A percentile compares a stretch with the other conserved stretches of the same genome.
Conservation (phyloP, 2,797 vertebrate species). For the Centroberyx gerrardi region DNA sequence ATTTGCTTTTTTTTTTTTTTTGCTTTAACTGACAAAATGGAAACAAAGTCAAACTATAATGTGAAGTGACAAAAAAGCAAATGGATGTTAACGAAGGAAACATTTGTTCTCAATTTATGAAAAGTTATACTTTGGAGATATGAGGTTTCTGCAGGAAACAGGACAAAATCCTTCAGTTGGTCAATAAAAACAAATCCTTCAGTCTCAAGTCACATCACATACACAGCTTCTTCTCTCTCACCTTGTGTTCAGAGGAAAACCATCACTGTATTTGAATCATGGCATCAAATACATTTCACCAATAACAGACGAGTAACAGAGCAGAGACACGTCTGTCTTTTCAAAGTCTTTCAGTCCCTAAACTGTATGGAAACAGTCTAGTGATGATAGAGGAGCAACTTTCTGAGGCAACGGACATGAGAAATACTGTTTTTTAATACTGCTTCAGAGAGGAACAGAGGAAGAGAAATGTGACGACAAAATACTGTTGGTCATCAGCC, state of each 20-base stretch:
- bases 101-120: background rate
- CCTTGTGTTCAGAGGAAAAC: too few species aligned
- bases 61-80: background rate
- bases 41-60: background rate
- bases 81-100: background rate
- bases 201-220: background rate
- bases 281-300: too few species aligned
- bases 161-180: background rate
- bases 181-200: background rate
- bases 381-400: too few species aligned
- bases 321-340: too few species aligned
- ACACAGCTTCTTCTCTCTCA: background rate
- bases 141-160: constrained; percentile 10
- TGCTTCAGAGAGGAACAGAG: too few species aligned
- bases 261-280: background rate
- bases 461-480: too few species aligned
- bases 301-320: too few species aligned
- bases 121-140: background rate
- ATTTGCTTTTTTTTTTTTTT: background rate
- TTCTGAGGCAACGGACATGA: constrained; percentile 38
- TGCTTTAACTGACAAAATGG: background rate
- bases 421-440: constrained; percentile 5
- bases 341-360: background rate
- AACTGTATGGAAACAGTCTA: background rate
- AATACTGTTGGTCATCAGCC: too few species aligned